Conservation (phyloP, 2,888 invertebrate species). For the Eupithecia inturbata region DNA sequence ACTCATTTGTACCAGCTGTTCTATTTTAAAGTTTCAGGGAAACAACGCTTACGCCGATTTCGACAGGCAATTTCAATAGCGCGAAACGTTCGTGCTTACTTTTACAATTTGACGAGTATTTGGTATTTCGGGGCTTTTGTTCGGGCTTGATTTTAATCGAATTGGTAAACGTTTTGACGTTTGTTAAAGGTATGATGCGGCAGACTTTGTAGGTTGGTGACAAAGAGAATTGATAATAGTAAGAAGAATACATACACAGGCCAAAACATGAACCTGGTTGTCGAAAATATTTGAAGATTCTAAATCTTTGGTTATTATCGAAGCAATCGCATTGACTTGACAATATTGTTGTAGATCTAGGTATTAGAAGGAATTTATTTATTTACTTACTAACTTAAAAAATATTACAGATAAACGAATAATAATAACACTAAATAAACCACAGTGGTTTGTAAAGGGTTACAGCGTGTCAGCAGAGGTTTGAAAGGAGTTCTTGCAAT, state of each 20-base stretch:
- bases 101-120: constrained; percentile 34
- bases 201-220: constrained; percentile 9
- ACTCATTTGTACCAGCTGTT: constrained; percentile 19
- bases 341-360: not conserved
- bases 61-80: constrained; percentile 55
- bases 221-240: not conserved
- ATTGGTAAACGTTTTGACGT: constrained; percentile 23
- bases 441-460: no score
- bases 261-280: not conserved
- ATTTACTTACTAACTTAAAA: no score
- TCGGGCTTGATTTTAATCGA: constrained; percentile 35
- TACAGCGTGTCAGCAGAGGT: no score
- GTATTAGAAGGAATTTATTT: not conserved
- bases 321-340: not conserved
- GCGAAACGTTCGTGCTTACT: constrained; percentile 38
- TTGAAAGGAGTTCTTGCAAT: no score
- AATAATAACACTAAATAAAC: no score
- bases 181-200: constrained; percentile 3
- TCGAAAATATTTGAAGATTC: not conserved
- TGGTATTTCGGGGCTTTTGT: constrained; percentile 33
- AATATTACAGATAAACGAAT: no score
- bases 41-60: constrained; percentile 47
- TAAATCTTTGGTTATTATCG: not conserved
- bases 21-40: constrained; percentile 28
- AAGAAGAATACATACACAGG: not conserved